Base-by-base conservation (phyloP, 2,888 invertebrate genomes). In the Patella pellucida region DNA sequence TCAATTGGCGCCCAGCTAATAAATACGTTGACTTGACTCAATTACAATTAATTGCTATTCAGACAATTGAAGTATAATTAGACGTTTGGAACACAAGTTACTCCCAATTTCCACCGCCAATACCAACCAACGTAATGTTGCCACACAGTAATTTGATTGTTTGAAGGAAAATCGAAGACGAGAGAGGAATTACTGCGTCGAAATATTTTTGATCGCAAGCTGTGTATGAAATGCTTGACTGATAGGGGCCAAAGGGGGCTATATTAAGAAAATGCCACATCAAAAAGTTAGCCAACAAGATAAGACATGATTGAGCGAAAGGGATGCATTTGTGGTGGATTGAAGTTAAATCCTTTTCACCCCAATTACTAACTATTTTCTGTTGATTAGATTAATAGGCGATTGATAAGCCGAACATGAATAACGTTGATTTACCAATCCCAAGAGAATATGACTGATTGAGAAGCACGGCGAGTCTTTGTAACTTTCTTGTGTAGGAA, bases 11-110 rank as follows among this genome's bases (percentile, higher is more conserved):
- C 23, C 62, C 19, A 62, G 62, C 62, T 62, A 62, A 62, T 62
- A 62, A 62, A 62, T 4, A 62, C 23, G 62, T 23, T 23, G 19
- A 14, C 62, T 62, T 5, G 14, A 23, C 62, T 62, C 23, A 62
- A 62, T 62, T 62, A 12, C 14, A 23, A 19, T 62, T 62, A 62
- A 62, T 62, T 62, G 19, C 62, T 19, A 62, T 62, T 62, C 62
- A 62, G 62, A 62, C 62, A 62, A 62, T 62, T 62, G 62, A 62
- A 62, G 62, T 14, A 19, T 62, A 62, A 62, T 62, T 62, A 62
- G 62, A 62, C 62, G 23, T 62, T 62, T 62, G 14, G 62, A 56
- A 23, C 19, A 12, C 62, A 62, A 62, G 62, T 62, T 62, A 62
- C 19, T 62, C 62, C 3, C 23, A 23, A 23, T 19, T 19, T 19